Conservation (phyloP, 1,140 invertebrate species). For the Dufourea novaeangliae region DNA sequence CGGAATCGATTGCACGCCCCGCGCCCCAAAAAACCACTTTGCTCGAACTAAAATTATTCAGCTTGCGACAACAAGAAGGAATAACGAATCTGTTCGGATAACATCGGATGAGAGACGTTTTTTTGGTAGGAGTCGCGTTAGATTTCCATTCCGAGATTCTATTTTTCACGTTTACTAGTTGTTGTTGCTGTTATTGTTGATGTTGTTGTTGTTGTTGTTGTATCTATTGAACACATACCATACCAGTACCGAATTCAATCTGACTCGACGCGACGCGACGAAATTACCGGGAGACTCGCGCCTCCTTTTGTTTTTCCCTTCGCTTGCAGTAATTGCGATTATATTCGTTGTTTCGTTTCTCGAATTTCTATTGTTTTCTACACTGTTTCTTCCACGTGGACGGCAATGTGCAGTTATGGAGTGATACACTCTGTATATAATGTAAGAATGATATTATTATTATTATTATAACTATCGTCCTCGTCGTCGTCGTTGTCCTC, state of each 20-base stretch:
- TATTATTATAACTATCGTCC: not conserved
- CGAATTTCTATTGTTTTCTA: not conserved
- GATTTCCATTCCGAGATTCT: not conserved
- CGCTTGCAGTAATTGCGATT: too few relatives aligned
- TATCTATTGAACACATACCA: not conserved
- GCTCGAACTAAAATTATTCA: not conserved
- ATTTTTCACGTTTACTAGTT: conserved; percentile 12
- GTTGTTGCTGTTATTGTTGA: not conserved
- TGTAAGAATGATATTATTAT: conserved; percentile 71
- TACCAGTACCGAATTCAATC: not conserved
- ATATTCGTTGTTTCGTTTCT: too few relatives aligned
- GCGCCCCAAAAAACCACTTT: too few relatives aligned
- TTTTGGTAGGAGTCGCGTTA: not conserved
- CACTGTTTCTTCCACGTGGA: conserved; percentile 52
- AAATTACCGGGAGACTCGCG: not conserved
- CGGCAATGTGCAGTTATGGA: conserved; percentile 48
- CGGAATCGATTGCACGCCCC: too few relatives aligned
- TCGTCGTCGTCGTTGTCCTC: not conserved
- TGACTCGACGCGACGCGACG: not conserved
- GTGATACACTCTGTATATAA: conserved; percentile 78
- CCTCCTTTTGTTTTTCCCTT: not conserved
- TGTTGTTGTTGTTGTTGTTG: not conserved
- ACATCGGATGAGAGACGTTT: not conserved
- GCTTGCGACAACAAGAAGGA: not conserved
- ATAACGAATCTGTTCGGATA: not conserved